A percentile compares a stretch with the other conserved stretches of the same genome.
These are phyloP conservation scores for Ormyrus thymus DNA, from an alignment of 2,888 invertebrate species.

Conservation along the genomic window DNA sequence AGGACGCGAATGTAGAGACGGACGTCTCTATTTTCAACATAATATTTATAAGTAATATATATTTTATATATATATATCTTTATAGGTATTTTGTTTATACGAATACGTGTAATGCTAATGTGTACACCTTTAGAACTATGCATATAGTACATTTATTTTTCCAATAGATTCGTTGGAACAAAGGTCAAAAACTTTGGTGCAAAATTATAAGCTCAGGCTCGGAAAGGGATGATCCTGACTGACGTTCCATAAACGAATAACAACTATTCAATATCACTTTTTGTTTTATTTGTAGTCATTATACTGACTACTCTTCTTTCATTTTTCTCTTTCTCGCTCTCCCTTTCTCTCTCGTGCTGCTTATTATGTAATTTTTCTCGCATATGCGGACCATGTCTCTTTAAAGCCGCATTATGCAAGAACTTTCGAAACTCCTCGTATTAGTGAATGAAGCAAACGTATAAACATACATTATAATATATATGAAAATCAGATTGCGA, in stretches of 20 bases:
- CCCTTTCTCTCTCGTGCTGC: neutral
- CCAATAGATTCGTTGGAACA: conserved; percentile 47
- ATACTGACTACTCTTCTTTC: conserved; percentile 27
- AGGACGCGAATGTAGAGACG: conserved; percentile 43
- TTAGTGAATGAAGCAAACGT: conserved; percentile 43
- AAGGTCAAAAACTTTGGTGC: conserved; percentile 51
- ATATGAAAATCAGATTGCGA: conserved; percentile 30
- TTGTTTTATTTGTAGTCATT: conserved; percentile 44
- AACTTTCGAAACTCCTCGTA: conserved; percentile 12
- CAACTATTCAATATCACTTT: conserved; percentile 49
- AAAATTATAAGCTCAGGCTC: conserved; percentile 52
- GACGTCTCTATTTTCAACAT: conserved; percentile 52
- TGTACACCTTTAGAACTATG: conserved; percentile 52
- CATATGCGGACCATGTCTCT: neutral
- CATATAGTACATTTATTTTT: conserved; percentile 52
- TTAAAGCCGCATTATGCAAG: conserved; percentile 23
- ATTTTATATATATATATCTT: conserved; percentile 48
- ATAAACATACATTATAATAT: conserved; percentile 33
- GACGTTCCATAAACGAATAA: conserved; percentile 51
- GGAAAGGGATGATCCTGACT: conserved; percentile 53
- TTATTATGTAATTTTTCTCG: neutral
- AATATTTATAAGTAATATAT: conserved; percentile 56
- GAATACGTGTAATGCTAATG: conserved; percentile 52
- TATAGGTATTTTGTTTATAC: conserved; percentile 46
- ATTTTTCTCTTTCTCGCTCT: conserved; percentile 3